Evolutionary conservation across 2,888 invertebrate species (phyloP), one percentile per base, ranked within the genome.

Genomic region (Cryptosula pallasiana): DNA sequence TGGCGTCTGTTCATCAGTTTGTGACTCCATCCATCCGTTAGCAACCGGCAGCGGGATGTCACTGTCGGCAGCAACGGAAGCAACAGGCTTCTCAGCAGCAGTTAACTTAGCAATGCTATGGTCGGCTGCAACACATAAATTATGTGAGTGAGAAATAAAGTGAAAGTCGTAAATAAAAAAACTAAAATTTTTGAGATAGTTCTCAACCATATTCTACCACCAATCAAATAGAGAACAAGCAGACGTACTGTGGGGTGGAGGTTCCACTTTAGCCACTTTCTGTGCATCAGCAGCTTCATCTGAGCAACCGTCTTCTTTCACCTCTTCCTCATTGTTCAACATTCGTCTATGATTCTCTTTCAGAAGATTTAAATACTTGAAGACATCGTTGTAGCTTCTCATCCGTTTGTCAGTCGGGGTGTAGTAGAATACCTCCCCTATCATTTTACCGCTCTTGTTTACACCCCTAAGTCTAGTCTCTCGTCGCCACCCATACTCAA

Each of bases 401-500:
- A 90, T 87, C 73, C 87, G 88, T 78, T 88, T 88, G 55, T 89
- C 89, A 81, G 88, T 89, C 0, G 90, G 90, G 69, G 89, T 88
- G 75, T 90, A 90, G 85, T 98, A 98, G 73, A 90, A 89, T 69
- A 98, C 96, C 81, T 97, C 96, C n/a, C 97, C 83, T 3, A 81
- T 78, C 35, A 83, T 79, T 23, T 32, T 36, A 27, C 83, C 82
- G n/a, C 81, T 75, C 77, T 92, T 90, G 3, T 93, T 93, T 9
- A 95, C 88, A 2, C 93, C 92, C 75, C 91, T 90, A 79, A 96
- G 93, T 72, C 93, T 89, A 0, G 95, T 95, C 83, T 94, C 92
- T n/a, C 96, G 88, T 79, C 92, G 91, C 96, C 96, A 96, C 35
- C 85, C 78, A 35, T 63, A 63, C 63, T 63, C 63, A 63, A 63